Conservation (phyloP, 1,140 invertebrate genomes). For the Hyles vespertilio region DNA sequence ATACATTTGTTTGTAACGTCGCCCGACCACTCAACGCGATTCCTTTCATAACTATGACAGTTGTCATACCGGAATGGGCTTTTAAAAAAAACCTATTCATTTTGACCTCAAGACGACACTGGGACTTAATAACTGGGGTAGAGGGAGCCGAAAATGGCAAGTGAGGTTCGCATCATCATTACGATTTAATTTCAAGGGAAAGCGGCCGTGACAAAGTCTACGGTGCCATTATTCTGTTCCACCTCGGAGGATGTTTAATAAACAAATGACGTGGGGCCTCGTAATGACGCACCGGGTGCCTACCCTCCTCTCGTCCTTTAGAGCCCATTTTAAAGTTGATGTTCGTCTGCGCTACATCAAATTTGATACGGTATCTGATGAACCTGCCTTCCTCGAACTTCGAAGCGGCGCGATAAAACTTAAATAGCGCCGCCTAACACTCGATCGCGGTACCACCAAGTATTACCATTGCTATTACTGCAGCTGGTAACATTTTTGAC, state of each 20-base stretch:
- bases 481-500: too few relatives aligned
- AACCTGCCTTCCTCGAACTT: constrained; percentile 10
- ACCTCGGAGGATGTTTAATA: constrained; percentile 71
- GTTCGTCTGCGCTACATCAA: constrained; percentile 14
- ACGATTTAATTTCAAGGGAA: constrained; percentile 71
- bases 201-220: constrained; percentile 67
- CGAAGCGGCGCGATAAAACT: constrained; percentile 8
- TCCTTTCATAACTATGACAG: constrained; percentile 71
- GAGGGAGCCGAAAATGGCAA: constrained; percentile 50
- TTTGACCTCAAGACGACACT: constrained; percentile 65
- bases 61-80: constrained; percentile 52
- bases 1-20: constrained; percentile 40
- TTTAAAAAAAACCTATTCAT: constrained; percentile 71
- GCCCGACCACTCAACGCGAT: constrained; percentile 56
- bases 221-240: constrained; percentile 66
- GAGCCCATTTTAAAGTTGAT: constrained; percentile 51
- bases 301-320: constrained; percentile 39
- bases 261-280: constrained; percentile 67
- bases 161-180: constrained; percentile 65
- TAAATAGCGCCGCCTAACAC: neutral
- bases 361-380: constrained; percentile 29
- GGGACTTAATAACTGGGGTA: constrained; percentile 64
- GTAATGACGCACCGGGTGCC: constrained; percentile 52
- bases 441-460: too few relatives aligned
- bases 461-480: too few relatives aligned